phyloP scores from a whole-genome alignment of 2,888 invertebrate species.

The Xestia sexstrigata region DNA sequence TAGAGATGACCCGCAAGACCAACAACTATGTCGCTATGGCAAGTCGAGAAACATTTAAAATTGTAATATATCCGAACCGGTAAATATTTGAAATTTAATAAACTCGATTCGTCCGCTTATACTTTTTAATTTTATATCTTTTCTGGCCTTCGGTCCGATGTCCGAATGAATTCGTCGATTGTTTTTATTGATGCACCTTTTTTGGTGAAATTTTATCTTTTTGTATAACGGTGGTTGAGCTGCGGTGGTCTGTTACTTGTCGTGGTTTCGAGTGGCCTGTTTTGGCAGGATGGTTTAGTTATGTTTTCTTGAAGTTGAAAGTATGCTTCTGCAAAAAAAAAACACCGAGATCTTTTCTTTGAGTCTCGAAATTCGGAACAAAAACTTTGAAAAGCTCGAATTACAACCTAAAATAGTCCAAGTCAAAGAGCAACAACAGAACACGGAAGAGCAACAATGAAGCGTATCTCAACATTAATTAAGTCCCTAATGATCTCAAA shows the following conservation, averaged over 20 bases:
- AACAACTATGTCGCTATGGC: slow-evolving; percentile 56
- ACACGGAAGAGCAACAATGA: slow-evolving; percentile 20
- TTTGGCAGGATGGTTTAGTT: slow-evolving; percentile 40
- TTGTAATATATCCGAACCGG: slow-evolving; percentile 85
- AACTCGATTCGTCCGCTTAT: slow-evolving; percentile 85
- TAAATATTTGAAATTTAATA: slow-evolving; percentile 90
- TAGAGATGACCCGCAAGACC: slow-evolving; percentile 55
- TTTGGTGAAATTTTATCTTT: slow-evolving; percentile 76
- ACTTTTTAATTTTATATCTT: slow-evolving; percentile 90
- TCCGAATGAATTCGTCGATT: slow-evolving; percentile 85
- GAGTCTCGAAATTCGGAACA: background rate
- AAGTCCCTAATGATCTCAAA: slow-evolving; percentile 60
- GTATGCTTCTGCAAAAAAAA: background rate
- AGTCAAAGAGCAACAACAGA: slow-evolving; percentile 17
- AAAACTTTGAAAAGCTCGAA: background rate
- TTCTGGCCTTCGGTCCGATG: slow-evolving; percentile 87
- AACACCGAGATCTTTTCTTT: background rate
- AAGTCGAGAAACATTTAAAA: slow-evolving; percentile 82
- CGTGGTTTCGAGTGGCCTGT: slow-evolving; percentile 28
- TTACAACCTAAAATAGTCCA: slow-evolving; percentile 8
- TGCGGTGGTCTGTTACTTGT: slow-evolving; percentile 63
- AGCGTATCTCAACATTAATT: slow-evolving; percentile 49
- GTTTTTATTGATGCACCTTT: slow-evolving; percentile 78
- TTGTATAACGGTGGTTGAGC: slow-evolving; percentile 66
- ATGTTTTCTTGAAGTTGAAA: slow-evolving; percentile 23